Percentiles rank a stretch among this genome's conserved stretches.
Evolutionary conservation across 1,140 invertebrate species (phyloP).

Genomic region (Drosophila aff.): DNA sequence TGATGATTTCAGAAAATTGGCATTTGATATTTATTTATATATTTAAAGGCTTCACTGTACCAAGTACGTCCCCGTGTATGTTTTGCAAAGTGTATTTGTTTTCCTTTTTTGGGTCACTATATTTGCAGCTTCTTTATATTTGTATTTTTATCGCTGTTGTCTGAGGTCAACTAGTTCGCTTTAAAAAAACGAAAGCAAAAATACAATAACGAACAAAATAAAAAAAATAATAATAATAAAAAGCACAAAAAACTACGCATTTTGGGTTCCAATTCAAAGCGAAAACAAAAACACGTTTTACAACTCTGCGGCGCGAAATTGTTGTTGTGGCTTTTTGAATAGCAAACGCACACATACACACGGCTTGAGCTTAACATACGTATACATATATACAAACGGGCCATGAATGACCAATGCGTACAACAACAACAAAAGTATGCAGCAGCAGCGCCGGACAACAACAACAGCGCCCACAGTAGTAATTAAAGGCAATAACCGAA

Average conservation of each 20-base stretch:
- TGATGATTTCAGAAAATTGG: too few relatives aligned
- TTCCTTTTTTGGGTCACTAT: constrained; percentile 44
- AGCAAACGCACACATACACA: constrained; percentile 44
- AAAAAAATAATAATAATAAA: constrained; percentile 40
- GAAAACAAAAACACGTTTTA: constrained; percentile 81
- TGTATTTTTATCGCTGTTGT: constrained; percentile 57
- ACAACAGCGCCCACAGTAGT: constrained; percentile 50
- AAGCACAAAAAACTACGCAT: constrained; percentile 68
- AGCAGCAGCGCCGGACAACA: constrained; percentile 16
- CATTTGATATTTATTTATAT: neutral
- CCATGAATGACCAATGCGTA: constrained; percentile 78
- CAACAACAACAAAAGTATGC: constrained; percentile 29
- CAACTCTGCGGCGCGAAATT: constrained; percentile 75
- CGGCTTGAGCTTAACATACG: neutral
- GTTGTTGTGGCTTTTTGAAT: constrained; percentile 61
- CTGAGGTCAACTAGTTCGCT: constrained; percentile 67
- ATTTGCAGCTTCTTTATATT: constrained; percentile 34
- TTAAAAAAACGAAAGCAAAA: constrained; percentile 64
- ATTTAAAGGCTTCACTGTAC: neutral
- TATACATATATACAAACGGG: constrained; percentile 35
- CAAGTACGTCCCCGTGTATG: neutral
- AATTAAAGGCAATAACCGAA: constrained; percentile 82
- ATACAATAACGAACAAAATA: constrained; percentile 17
- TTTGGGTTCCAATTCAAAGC: constrained; percentile 55
- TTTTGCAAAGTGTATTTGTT: constrained; percentile 15